phyloP scores from a whole-genome alignment of 2,888 invertebrate species.

The Phortica okadai region DNA sequence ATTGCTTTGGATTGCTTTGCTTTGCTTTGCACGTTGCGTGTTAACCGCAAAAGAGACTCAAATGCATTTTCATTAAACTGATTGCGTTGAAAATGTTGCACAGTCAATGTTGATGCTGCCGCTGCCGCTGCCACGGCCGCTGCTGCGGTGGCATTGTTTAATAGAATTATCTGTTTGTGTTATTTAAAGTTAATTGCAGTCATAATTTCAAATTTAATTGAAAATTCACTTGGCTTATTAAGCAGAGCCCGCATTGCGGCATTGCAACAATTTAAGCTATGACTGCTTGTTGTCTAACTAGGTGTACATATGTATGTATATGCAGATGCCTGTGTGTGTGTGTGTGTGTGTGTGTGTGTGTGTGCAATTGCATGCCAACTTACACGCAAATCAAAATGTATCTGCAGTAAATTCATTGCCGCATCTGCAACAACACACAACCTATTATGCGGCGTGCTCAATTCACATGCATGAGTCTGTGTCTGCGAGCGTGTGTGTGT shows the following conservation, averaged over 20 bases:
- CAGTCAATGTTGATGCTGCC: background rate
- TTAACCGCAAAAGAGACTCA: background rate
- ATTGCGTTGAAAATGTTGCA: background rate
- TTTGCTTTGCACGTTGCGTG: background rate
- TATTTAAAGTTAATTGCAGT: background rate
- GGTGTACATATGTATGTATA: no score
- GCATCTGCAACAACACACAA: background rate
- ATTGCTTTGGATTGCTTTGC: no score
- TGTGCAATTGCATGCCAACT: conserved; percentile 33
- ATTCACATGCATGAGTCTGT: background rate
- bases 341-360: background rate
- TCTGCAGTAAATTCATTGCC: background rate
- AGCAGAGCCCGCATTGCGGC: no score
- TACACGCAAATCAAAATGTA: conserved; percentile 31
- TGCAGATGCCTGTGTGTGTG: no score
- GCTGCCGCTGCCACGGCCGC: background rate
- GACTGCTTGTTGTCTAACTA: no score
- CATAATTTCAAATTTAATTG: background rate
- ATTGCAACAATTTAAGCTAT: no score
- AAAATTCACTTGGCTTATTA: background rate
- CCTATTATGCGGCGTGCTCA: background rate
- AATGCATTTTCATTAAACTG: conserved; percentile 10
- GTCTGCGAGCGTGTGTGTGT: background rate
- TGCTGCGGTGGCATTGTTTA: background rate
- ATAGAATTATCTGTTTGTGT: no score